Percentiles rank a stretch among this genome's conserved stretches.
Evolutionary conservation across 1,140 invertebrate genomes (phyloP).

Genomic region (Drosophila nigrodunni): DNA sequence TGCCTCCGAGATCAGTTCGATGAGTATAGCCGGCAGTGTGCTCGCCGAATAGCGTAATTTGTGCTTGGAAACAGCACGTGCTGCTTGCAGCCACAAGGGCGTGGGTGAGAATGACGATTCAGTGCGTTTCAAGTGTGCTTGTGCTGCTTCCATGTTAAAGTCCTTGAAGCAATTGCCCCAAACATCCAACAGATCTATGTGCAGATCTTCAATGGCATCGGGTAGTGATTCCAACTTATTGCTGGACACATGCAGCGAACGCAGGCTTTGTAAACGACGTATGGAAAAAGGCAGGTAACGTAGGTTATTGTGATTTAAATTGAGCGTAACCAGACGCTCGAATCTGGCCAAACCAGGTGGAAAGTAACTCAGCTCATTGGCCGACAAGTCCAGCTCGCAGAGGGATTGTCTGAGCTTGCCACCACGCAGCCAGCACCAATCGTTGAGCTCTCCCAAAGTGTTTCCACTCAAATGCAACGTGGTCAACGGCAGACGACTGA

Average conservation of each 20-base stretch:
- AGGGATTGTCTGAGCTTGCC: slow-evolving; percentile 77
- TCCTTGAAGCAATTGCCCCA: slow-evolving; percentile 77
- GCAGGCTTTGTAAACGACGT: slow-evolving; percentile 86
- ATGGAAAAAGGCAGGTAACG: slow-evolving; percentile 87
- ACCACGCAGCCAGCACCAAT: slow-evolving; percentile 89
- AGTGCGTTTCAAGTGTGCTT: slow-evolving; percentile 8
- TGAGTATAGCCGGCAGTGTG: slow-evolving; percentile 68
- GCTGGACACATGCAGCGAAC: slow-evolving; percentile 84
- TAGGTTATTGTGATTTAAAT: slow-evolving; percentile 88
- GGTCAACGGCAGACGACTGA: slow-evolving; percentile 88
- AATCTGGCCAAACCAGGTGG: slow-evolving; percentile 82
- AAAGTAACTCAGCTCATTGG: slow-evolving; percentile 71
- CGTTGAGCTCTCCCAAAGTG: slow-evolving; percentile 86
- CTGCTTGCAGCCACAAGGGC: slow-evolving; percentile 68
- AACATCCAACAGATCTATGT: slow-evolving; percentile 71
- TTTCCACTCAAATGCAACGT: slow-evolving; percentile 91
- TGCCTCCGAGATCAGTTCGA: slow-evolving; percentile 71
- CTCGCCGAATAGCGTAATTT: slow-evolving; percentile 58
- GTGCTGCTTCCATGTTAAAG: slow-evolving; percentile 54
- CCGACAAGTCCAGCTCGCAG: slow-evolving; percentile 70
- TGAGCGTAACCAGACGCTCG: slow-evolving; percentile 86
- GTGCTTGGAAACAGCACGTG: slow-evolving; percentile 50
- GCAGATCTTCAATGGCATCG: slow-evolving; percentile 64
- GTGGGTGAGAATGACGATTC: slow-evolving; percentile 10
- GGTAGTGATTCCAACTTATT: slow-evolving; percentile 86